A percentile compares a stretch with the other conserved stretches of the same genome.
Conservation (phyloP, 2,797 vertebrate species). For the Mus caroli region DNA sequence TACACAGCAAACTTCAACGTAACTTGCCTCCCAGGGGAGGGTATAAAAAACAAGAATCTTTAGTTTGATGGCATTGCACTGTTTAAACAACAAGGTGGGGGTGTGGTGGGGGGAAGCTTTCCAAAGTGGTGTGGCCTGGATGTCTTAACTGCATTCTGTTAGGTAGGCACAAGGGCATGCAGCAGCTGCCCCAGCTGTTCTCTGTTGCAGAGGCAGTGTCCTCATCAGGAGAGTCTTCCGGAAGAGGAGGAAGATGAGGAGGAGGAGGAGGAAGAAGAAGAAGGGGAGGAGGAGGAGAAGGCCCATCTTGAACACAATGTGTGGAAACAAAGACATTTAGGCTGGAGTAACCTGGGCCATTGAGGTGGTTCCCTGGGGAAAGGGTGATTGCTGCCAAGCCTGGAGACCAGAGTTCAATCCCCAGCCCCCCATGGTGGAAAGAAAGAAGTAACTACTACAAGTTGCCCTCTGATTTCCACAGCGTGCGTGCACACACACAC, state of each 20-base stretch:
- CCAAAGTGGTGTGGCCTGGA: neutral
- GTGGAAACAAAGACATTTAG: neutral
- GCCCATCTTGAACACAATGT: neutral
- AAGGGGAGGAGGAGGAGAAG: too few relatives aligned
- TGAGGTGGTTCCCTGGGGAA: neutral
- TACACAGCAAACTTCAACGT: neutral
- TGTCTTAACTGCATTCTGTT: neutral
- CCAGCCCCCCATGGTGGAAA: neutral
- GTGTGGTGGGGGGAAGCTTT: too few relatives aligned
- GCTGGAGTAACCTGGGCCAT: neutral
- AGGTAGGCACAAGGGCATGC: neutral
- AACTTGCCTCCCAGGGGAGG: neutral
- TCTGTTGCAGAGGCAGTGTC: neutral
- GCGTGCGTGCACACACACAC: neutral
- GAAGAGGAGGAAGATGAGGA: neutral
- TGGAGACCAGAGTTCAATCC: neutral
- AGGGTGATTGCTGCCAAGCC: neutral
- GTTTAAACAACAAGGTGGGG: neutral
- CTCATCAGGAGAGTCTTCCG: neutral
- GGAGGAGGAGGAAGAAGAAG: too few relatives aligned
- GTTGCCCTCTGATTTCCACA: neutral
- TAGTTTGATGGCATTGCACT: neutral
- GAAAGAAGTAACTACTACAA: neutral
- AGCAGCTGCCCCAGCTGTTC: neutral
- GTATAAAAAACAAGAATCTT: neutral